Base-by-base conservation (phyloP, 2,113 vertebrate species). In the Leucopsar rothschildi region DNA sequence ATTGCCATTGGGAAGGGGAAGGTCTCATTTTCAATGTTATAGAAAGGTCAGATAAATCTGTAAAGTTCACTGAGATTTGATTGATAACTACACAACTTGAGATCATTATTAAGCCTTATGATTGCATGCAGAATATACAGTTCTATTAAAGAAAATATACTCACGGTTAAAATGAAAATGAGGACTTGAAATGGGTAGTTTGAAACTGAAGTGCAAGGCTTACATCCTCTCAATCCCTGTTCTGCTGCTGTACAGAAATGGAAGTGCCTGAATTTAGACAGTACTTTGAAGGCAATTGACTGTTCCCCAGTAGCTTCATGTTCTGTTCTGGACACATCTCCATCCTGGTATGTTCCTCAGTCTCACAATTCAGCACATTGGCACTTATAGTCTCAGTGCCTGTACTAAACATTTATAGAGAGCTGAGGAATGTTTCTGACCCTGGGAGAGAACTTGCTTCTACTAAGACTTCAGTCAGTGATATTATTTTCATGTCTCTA, bases 1-100 rank as follows among this genome's bases (percentile, higher is more conserved):
- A 40, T 16, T 60, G 16, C 3, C 14, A 69, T 3, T 53, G 9
- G 2, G 4, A 15, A 7, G 2, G 1, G 2, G 7, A 35, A 40
- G 4, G 5, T 66, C 37, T 69, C 2, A 76, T 91, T 92, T 89
- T 79, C 18, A 55, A 14, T 71, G 16, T 16, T 84, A 73, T 37
- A 39, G 37, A 84, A 94, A 68, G 7, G 14, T 5, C 24, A 61
- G 19, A 53, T 61, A 84, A 57, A 64, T 89, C 33, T 84, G 16
- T 69, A 65, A 69, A 77, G 57, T n/a, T 64, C 23, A 31, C 7
- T 71, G 18, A 12, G 35, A 64, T 69, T 55, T 86, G 31, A 82
- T 4, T 75, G 49, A 50, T 71, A 82, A 50, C 9, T 81, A 33
- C 31, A 31, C 4, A 66, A 53, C 8, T 24, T 40, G n/a, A 79